phyloP scores from a whole-genome alignment of 2,888 invertebrate species.

The Aquatica leii region DNA sequence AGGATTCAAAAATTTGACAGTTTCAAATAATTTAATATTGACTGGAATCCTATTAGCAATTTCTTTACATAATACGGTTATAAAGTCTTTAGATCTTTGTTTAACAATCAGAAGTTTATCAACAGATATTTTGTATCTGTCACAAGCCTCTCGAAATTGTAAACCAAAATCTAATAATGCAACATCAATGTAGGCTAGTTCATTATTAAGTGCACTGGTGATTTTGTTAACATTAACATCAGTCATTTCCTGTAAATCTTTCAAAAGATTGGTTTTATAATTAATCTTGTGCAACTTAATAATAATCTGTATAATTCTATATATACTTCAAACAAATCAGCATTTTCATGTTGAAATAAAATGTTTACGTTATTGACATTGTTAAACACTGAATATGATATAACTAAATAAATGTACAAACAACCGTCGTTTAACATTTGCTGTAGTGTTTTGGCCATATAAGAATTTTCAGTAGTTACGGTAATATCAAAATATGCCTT shows the following conservation, averaged over 20 bases:
- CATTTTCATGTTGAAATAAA: constrained; percentile 3
- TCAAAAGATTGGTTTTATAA: neutral
- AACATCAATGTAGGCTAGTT: neutral
- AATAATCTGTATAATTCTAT: constrained; percentile 3
- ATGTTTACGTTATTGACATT: constrained; percentile 4
- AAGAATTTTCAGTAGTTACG: neutral
- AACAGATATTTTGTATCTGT: constrained; percentile 3
- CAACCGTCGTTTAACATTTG: neutral
- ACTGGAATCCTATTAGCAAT: constrained; percentile 3
- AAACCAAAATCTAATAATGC: constrained; percentile 5
- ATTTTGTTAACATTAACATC: neutral
- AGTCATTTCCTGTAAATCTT: neutral
- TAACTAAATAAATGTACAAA: neutral
- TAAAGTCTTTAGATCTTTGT: neutral
- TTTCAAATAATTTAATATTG: constrained; percentile 3
- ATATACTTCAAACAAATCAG: constrained; percentile 1
- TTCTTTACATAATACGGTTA: constrained; percentile 3
- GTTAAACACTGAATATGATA: too few species aligned
- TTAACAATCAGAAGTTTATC: too few species aligned
- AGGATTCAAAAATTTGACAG: neutral
- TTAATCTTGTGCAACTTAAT: constrained; percentile 3
- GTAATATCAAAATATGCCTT: constrained; percentile 1
- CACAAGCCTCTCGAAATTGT: constrained; percentile 4
- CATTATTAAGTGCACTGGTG: neutral
- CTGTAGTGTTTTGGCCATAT: neutral